phyloP scores from a whole-genome alignment of 2,797 vertebrate species.

The Somateria mollissima region DNA sequence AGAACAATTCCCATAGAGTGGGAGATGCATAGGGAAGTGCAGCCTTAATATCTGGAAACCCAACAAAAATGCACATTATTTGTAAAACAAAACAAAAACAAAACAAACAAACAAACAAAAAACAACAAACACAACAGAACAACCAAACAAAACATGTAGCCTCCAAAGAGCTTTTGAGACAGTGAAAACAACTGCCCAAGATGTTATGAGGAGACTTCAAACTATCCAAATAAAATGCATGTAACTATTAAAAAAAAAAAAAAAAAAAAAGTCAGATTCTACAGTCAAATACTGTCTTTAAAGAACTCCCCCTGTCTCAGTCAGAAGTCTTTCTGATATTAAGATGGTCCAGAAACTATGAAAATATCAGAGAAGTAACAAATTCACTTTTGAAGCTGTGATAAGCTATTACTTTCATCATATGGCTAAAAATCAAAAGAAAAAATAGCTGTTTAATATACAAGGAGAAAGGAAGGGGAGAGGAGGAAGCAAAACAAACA shows the following conservation, averaged over 20 bases:
- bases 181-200: not conserved
- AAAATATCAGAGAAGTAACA: not conserved
- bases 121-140: accelerated
- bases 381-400: not conserved
- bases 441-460: not conserved
- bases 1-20: not conserved
- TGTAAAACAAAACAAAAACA: not conserved
- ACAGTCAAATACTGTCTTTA: accelerated
- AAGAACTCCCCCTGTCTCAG: not conserved
- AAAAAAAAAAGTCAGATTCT: no score
- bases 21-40: not conserved
- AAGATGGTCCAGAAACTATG: not conserved
- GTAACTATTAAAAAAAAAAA: not conserved
- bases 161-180: not conserved
- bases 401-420: not conserved
- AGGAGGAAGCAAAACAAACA: not conserved
- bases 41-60: not conserved
- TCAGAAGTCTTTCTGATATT: not conserved
- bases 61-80: not conserved
- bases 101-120: not conserved
- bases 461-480: not conserved
- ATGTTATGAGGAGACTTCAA: not conserved
- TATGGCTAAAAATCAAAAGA: not conserved
- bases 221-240: not conserved
- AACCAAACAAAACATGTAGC: not conserved